A percentile compares a stretch with the other conserved stretches of the same genome.
Conservation (phyloP, 2,888 invertebrate genomes). For the Gymnoscelis rufifasciata region DNA sequence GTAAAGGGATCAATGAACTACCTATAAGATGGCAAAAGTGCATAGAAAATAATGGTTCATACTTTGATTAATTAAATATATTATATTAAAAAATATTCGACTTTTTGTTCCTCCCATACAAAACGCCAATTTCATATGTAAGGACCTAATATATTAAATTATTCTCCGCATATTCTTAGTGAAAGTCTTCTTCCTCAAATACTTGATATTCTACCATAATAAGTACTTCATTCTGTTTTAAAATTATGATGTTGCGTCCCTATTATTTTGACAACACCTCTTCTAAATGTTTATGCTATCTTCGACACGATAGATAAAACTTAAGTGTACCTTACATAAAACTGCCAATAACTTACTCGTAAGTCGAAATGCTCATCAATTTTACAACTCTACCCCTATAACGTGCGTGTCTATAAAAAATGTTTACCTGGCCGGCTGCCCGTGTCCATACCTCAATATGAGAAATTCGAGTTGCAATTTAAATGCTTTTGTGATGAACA, state of each 20-base stretch:
- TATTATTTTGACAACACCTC: background rate
- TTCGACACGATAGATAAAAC: background rate
- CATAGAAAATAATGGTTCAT: too few relatives aligned
- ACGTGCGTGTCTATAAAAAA: slow-evolving; percentile 42
- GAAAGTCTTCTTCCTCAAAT: too few relatives aligned
- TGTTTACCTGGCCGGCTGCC: slow-evolving; percentile 57
- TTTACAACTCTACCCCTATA: slow-evolving; percentile 31
- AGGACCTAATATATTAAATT: too few relatives aligned
- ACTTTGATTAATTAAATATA: too few relatives aligned
- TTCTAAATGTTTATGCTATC: background rate
- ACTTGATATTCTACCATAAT: too few relatives aligned
- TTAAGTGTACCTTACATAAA: slow-evolving; percentile 3
- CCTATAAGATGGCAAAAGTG: too few relatives aligned
- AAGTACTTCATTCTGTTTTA: too few relatives aligned
- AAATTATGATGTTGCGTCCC: background rate
- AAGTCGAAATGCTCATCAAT: slow-evolving; percentile 35
- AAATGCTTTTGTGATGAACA: slow-evolving; percentile 72
- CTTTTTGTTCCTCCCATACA: too few relatives aligned
- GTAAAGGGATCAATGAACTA: too few relatives aligned
- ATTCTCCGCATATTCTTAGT: too few relatives aligned
- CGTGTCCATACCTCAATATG: slow-evolving; percentile 52
- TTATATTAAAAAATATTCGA: too few relatives aligned
- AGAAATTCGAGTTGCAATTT: slow-evolving; percentile 75
- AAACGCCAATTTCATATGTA: too few relatives aligned
- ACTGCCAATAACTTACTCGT: slow-evolving; percentile 14